phyloP scores from a whole-genome alignment of 2,797 vertebrate species.

The Poecilia picta region DNA sequence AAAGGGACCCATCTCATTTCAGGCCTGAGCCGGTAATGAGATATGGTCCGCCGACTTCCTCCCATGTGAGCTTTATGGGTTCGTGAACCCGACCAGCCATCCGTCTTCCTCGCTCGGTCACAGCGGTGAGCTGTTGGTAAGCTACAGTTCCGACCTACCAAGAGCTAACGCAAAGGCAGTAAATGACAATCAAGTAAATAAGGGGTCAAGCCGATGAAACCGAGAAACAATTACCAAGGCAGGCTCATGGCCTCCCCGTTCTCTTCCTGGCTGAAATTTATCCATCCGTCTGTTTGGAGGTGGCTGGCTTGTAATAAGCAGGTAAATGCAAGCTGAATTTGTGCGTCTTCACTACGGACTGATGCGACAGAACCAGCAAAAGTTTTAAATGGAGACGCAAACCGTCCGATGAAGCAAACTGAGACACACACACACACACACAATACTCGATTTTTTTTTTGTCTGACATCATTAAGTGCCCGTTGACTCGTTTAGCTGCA shows the following conservation, averaged over 20 bases:
- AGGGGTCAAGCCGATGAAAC: slow-evolving; percentile 62
- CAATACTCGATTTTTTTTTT: neutral
- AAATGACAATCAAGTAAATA: slow-evolving; percentile 72
- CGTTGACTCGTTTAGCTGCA: slow-evolving; percentile 5
- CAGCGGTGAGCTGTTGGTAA: slow-evolving; percentile 31
- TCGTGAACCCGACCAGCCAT: slow-evolving; percentile 50
- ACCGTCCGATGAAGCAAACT: slow-evolving; percentile 1
- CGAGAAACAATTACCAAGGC: slow-evolving; percentile 64
- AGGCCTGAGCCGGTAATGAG: slow-evolving; percentile 71
- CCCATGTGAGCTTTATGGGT: slow-evolving; percentile 69
- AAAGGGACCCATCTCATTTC: slow-evolving; percentile 68
- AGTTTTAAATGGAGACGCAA: slow-evolving; percentile 8
- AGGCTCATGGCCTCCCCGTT: slow-evolving; percentile 22
- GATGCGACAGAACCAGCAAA: slow-evolving; percentile 17
- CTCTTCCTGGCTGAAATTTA: slow-evolving; percentile 22
- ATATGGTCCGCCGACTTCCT: slow-evolving; percentile 65
- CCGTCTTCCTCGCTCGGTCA: slow-evolving; percentile 40
- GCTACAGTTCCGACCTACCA: slow-evolving; percentile 19
- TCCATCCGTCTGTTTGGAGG: slow-evolving; percentile 39
- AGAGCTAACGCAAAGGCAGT: slow-evolving; percentile 68
- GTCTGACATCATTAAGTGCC: slow-evolving; percentile 6
- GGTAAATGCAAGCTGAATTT: slow-evolving; percentile 55
- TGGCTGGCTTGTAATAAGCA: slow-evolving; percentile 43
- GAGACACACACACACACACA: neutral
- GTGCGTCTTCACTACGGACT: slow-evolving; percentile 48